phyloP scores from a whole-genome alignment of 1,140 invertebrate genomes.

The Drosophila ananassae region DNA sequence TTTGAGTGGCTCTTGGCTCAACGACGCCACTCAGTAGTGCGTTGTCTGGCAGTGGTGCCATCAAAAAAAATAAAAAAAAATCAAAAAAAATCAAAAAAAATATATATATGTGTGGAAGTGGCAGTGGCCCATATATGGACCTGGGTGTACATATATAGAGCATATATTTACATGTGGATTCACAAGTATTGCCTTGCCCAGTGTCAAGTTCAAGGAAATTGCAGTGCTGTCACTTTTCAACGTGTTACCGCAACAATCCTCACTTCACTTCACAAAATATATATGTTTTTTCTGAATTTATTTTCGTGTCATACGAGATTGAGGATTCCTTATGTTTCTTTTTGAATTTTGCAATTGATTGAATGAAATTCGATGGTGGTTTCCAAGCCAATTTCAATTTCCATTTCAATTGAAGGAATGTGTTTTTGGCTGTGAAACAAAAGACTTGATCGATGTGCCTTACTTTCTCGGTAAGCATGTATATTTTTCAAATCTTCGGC shows the following conservation, averaged over 20 bases:
- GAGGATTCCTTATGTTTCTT: slow-evolving; percentile 42
- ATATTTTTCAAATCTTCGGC: not conserved
- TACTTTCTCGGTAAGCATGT: not conserved
- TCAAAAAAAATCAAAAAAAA: slow-evolving; percentile 9
- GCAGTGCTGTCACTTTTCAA: slow-evolving; percentile 69
- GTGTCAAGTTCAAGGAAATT: slow-evolving; percentile 82
- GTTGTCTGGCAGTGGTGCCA: slow-evolving; percentile 32
- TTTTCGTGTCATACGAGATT: slow-evolving; percentile 17
- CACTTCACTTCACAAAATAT: slow-evolving; percentile 25
- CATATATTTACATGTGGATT: slow-evolving; percentile 31
- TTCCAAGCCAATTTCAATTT: slow-evolving; percentile 26
- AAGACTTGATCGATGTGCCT: slow-evolving; percentile 31
- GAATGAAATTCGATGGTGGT: slow-evolving; percentile 67
- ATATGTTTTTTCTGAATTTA: slow-evolving; percentile 3
- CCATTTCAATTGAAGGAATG: slow-evolving; percentile 62
- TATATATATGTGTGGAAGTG: not conserved
- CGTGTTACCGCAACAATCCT: slow-evolving; percentile 53
- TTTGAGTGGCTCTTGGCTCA: slow-evolving; percentile 16
- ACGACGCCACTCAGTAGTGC: slow-evolving; percentile 49
- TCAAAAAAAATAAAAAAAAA: too few species aligned
- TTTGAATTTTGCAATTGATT: slow-evolving; percentile 63
- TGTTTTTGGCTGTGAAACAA: slow-evolving; percentile 38
- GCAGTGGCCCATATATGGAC: slow-evolving; percentile 36
- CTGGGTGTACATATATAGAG: slow-evolving; percentile 15
- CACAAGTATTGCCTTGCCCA: slow-evolving; percentile 45